Base-by-base conservation (phyloP, 2,888 invertebrate genomes). In the Bembecia ichneumoniformis region DNA sequence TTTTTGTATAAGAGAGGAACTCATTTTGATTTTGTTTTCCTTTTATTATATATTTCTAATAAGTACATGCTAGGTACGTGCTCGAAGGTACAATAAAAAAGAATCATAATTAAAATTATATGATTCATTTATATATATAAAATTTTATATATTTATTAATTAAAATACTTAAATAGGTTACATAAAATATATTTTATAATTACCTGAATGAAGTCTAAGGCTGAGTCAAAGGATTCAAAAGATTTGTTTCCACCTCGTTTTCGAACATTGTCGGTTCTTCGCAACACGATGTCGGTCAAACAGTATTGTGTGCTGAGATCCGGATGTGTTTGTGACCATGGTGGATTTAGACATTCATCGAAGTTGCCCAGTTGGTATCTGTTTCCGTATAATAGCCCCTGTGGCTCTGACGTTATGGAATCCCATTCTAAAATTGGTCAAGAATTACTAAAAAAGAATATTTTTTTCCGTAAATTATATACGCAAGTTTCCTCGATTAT, bases 361-460 rank as follows among this genome's bases (percentile, higher is more conserved):
- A 88, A 91, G 66, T 90, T 88, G 0, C 91, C 91, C 52, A 91
- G 73, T 56, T 91, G 90, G 58, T 82, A 90, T 1, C 81, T 73
- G 59, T 84, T 90, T 0, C 90, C 91, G 43, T 87, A 84, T 1
- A 90, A 66, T 10, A 90, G 68, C 1, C 91, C 90, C 47, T 83
- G 77, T 0, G 90, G 82, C 46, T 88, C 84, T 51, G 90, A 90
- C 1, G 90, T 84, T 35, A 89, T 88, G 0, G 91, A 78, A 58
- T 91, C 91, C 90, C 90, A 90, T 78, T 90, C 91, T 50, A 60
- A 74, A 43, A 44, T 35, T 47, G n/a, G 28, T 13, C 20, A 10
- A 7, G 45, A n/a, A 17, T 17, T 14, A 35, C 47, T 28, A 47
- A 20, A 47, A 17, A 16, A 10, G 43, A 16, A 40, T 16, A 46